These are phyloP conservation scores for Ricordea florida DNA, from an alignment of 92 coral and sea anemone species.

Conservation along the genomic window DNA sequence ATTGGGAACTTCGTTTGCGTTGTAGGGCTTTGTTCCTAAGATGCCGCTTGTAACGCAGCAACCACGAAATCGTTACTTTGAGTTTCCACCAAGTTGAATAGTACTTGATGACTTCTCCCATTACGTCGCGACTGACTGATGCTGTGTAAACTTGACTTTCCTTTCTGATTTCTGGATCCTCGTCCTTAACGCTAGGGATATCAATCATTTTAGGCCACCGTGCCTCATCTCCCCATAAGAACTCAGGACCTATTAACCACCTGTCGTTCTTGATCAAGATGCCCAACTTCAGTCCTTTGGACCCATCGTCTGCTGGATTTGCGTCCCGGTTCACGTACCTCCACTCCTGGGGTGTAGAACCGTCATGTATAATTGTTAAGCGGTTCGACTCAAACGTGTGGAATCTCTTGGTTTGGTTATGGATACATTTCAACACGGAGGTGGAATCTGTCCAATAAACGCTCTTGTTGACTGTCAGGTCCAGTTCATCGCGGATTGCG, in stretches of 20 bases:
- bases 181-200: slow-evolving; percentile 25
- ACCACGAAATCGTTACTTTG: slow-evolving; percentile 61
- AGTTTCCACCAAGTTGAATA: slow-evolving; percentile 67
- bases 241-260: slow-evolving; percentile 64
- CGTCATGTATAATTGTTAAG: slow-evolving; percentile 43
- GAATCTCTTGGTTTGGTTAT: slow-evolving; percentile 26
- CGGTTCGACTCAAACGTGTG: slow-evolving; percentile 73
- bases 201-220: slow-evolving; percentile 29
- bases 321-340: slow-evolving; percentile 33
- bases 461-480: slow-evolving; percentile 23
- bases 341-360: slow-evolving; percentile 39
- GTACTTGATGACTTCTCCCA: slow-evolving; percentile 30
- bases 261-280: slow-evolving; percentile 37
- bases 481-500: slow-evolving; percentile 33
- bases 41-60: slow-evolving; percentile 46
- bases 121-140: background rate
- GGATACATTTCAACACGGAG: slow-evolving; percentile 40
- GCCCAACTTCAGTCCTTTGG: slow-evolving; percentile 52
- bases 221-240: slow-evolving; percentile 45
- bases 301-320: slow-evolving; percentile 66
- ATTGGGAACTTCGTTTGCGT: background rate
- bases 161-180: slow-evolving; percentile 53
- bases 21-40: slow-evolving; percentile 2
- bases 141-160: slow-evolving; percentile 41
- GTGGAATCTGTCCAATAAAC: slow-evolving; percentile 62